Evolutionary conservation across 2,113 vertebrate genomes (phyloP).

Genomic region (Apteryx mantelli): DNA sequence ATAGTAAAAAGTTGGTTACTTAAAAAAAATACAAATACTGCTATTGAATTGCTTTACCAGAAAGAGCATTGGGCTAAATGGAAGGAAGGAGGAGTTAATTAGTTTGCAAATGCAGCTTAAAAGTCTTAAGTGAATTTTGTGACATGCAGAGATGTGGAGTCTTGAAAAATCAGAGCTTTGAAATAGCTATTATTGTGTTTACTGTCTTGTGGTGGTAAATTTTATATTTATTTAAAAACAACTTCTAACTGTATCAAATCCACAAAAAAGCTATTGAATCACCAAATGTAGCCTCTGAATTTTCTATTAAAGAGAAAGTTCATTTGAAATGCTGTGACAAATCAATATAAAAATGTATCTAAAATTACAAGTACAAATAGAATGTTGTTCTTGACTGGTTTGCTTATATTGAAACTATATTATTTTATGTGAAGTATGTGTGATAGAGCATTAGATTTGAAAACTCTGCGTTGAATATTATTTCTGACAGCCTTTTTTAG

Average conservation of each 20-base stretch:
- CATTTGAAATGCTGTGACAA: slow-evolving; percentile 61
- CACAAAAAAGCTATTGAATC: slow-evolving; percentile 22
- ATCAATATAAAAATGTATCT: slow-evolving; percentile 68
- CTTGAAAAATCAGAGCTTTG: slow-evolving; percentile 5
- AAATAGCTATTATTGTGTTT: slow-evolving; percentile 12
- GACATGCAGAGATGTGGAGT: neutral
- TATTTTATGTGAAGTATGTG: slow-evolving; percentile 81
- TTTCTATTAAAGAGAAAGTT: slow-evolving; percentile 43
- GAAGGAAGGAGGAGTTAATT: neutral
- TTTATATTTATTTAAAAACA: neutral
- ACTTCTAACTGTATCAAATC: slow-evolving; percentile 14
- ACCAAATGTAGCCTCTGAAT: slow-evolving; percentile 14
- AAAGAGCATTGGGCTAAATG: neutral
- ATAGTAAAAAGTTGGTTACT: neutral
- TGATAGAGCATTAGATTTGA: slow-evolving; percentile 82
- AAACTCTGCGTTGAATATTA: slow-evolving; percentile 82
- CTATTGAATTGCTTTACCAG: neutral
- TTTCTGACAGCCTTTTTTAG: slow-evolving; percentile 86
- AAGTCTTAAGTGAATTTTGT: neutral
- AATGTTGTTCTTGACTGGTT: slow-evolving; percentile 77
- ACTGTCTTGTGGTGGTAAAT: neutral
- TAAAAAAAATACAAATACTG: neutral
- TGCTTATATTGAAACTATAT: slow-evolving; percentile 77
- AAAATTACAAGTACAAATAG: slow-evolving; percentile 74
- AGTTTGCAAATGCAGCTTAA: neutral